Base-by-base conservation (phyloP, 2,888 invertebrate genomes). In the Volucella inflata region DNA sequence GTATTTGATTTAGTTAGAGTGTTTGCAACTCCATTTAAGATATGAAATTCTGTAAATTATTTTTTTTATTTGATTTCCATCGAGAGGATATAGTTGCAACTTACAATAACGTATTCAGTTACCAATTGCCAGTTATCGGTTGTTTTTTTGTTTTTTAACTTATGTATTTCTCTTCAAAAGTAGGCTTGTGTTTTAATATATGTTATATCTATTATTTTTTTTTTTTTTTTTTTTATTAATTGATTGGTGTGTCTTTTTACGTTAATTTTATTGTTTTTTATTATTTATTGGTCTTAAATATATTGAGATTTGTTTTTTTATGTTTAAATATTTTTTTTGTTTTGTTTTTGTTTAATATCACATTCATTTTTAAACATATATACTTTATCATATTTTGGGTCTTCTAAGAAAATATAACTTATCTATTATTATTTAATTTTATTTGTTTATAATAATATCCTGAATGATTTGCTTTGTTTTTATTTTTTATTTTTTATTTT, bases 301-400 rank as follows among this genome's bases (percentile, higher is more conserved):
- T 82, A 48, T 53, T 67, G 21, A 50, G 30, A 30, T 30, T 30
- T 30, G 30, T 72, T 78, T 65, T 48, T 70, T 59, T 77, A 16
- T 46, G n/a, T 30, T 62, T 53, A 42, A 40, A 17, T 0, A 53
- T 68, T 42, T 67, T 65, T 44, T 17, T 62, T n/a, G n/a, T n/a
- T 70, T 75, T 70, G 6, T 68, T 75, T 71, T 70, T 79, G 14
- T 71, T 79, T 79, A 79, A 75, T 84, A 84, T 84, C 84, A 84
- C 84, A 84, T 84, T 84, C 80, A 84, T 80, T 84, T 78, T 80
- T 76, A 76, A 84, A 80, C 79, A 84, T 59, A 84, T 71, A 64
- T 68, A 74, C 42, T 64, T 55, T 17, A 14, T 46, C 65, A 53
- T 48, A 36, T 50, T 59, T 57, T 50, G 9, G 46, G 50, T 78